Evolutionary conservation across 92 coral and sea anemone species (phyloP).

Genomic region (Scolanthus callimorphus): DNA sequence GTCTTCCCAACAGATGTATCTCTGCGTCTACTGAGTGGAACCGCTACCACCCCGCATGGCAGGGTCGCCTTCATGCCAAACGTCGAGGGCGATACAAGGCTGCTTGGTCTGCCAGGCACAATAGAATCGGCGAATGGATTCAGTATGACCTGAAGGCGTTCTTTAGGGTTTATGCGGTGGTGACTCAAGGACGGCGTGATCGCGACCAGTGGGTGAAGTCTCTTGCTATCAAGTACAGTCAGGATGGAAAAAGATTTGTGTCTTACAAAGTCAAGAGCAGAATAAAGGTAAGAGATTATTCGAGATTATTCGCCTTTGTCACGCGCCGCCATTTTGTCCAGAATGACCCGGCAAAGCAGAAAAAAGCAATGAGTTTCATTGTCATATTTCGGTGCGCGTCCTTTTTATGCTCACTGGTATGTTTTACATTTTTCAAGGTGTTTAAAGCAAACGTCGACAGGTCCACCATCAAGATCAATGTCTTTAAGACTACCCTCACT

Average conservation of each 20-base stretch:
- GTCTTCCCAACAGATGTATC: constrained; percentile 53
- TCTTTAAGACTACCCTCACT: constrained; percentile 36
- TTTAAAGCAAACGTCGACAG: constrained; percentile 26
- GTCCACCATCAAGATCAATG: constrained; percentile 12
- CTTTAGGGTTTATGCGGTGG: constrained; percentile 48
- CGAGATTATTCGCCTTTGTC: too few species aligned
- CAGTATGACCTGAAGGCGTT: constrained; percentile 67
- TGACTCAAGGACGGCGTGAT: constrained; percentile 76
- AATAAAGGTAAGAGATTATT: constrained; percentile 15
- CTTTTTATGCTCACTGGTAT: too few species aligned
- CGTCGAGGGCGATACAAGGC: constrained; percentile 58
- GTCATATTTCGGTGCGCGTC: too few species aligned
- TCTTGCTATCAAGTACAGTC: constrained; percentile 54
- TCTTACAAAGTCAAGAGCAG: constrained; percentile 58
- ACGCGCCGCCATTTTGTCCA: too few species aligned
- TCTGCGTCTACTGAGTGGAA: constrained; percentile 68
- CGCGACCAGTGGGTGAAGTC: constrained; percentile 85
- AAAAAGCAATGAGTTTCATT: too few species aligned
- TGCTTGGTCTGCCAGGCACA: constrained; percentile 70
- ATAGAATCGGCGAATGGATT: constrained; percentile 77
- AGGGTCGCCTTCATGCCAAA: constrained; percentile 65
- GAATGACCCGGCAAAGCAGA: too few species aligned
- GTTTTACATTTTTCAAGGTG: too few species aligned
- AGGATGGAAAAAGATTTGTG: constrained; percentile 53
- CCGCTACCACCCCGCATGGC: constrained; percentile 51